These are phyloP conservation scores for Mesorhabditis belari DNA, from an alignment of 2,888 invertebrate species.

Conservation along the genomic window DNA sequence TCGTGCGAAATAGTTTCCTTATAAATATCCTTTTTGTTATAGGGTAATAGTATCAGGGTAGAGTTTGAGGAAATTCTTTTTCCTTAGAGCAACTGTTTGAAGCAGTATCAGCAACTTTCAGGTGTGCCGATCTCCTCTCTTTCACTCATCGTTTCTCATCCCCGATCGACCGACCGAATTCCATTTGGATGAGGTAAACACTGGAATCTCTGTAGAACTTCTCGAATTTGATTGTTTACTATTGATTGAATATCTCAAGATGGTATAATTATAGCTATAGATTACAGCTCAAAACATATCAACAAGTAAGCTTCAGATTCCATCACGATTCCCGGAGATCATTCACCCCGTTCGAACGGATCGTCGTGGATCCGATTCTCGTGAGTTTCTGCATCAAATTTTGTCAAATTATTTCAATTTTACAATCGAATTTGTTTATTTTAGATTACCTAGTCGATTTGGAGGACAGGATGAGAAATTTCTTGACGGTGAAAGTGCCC, in stretches of 20 bases:
- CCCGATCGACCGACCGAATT: slow-evolving; percentile 36
- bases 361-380: slow-evolving; percentile 26
- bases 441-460: slow-evolving; percentile 25
- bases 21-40: too few species aligned
- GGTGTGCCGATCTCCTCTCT: slow-evolving; percentile 36
- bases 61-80: too few species aligned
- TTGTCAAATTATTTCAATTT: not conserved
- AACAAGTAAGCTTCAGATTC: slow-evolving; percentile 6
- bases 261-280: not conserved
- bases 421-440: not conserved
- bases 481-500: slow-evolving; percentile 24
- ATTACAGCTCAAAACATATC: too few species aligned
- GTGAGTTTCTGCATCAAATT: slow-evolving; percentile 10
- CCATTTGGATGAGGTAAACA: slow-evolving; percentile 17
- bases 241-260: too few species aligned
- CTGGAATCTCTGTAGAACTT: slow-evolving; percentile 7
- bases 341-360: slow-evolving; percentile 19
- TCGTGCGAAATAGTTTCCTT: too few species aligned
- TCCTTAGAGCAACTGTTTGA: too few species aligned
- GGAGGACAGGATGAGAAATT: slow-evolving; percentile 19
- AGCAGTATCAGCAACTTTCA: too few species aligned
- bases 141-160: slow-evolving; percentile 32
- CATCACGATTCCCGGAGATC: slow-evolving; percentile 17
- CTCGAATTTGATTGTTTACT: slow-evolving; percentile 11
- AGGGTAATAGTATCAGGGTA: too few species aligned